These are phyloP conservation scores for Mallotus villosus DNA, from an alignment of 2,797 vertebrate genomes.

Conservation along the genomic window DNA sequence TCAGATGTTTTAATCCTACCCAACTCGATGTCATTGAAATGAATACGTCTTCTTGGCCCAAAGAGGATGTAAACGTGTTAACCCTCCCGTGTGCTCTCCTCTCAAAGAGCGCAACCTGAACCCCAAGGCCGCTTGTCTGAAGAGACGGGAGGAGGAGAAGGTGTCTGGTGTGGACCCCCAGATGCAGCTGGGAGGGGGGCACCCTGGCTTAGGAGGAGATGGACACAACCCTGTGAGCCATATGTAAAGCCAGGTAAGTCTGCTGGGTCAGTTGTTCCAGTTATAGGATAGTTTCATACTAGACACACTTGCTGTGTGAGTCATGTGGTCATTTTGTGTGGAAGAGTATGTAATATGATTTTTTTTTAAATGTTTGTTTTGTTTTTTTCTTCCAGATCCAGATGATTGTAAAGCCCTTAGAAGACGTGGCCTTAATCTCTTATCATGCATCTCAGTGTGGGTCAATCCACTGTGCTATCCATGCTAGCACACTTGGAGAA, in stretches of 20 bases:
- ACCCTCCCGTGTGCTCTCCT: conserved; percentile 11
- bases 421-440: conserved; percentile 82
- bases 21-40: too few species aligned
- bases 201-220: conserved; percentile 85
- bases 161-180: conserved; percentile 90
- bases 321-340: too few species aligned
- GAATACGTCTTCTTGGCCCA: too few species aligned
- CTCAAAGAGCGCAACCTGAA: conserved; percentile 94
- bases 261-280: background rate
- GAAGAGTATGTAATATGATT: conserved; percentile 2
- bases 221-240: conserved; percentile 88
- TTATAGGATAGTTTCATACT: background rate
- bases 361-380: conserved; percentile 13
- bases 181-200: conserved; percentile 87
- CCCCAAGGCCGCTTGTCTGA: conserved; percentile 96
- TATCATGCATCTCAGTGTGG: conserved; percentile 73
- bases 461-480: conserved; percentile 47
- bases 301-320: background rate
- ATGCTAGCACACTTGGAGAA: conserved; percentile 33
- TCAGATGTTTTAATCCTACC: too few species aligned
- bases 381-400: conserved; percentile 62
- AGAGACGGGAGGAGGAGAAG: conserved; percentile 98
- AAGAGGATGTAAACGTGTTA: conserved; percentile 2
- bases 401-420: conserved; percentile 70
- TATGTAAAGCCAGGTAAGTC: conserved; percentile 78